Evolutionary conservation across 2,797 vertebrate species (phyloP).

Genomic region (Fringilla coelebs): DNA sequence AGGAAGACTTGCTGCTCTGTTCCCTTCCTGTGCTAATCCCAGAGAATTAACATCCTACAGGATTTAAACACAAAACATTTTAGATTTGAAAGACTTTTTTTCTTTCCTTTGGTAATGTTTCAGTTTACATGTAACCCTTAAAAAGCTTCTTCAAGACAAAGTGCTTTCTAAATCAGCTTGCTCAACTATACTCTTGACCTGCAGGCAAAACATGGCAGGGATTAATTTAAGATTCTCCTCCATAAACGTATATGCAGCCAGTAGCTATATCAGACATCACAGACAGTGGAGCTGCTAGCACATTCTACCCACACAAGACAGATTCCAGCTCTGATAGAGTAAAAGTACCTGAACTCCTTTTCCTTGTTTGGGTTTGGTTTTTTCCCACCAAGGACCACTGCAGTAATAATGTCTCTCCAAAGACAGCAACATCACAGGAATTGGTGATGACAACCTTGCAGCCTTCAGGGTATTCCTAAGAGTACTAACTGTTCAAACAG

Average conservation of each 20-base stretch:
- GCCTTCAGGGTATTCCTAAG: neutral
- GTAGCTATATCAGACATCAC: neutral
- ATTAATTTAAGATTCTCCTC: neutral
- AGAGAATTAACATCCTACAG: neutral
- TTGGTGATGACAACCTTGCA: neutral
- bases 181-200: neutral
- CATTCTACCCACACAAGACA: neutral
- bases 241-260: neutral
- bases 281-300: neutral
- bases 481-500: neutral
- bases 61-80: neutral
- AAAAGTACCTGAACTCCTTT: neutral
- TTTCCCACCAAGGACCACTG: neutral
- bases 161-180: neutral
- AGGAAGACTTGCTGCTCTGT: neutral
- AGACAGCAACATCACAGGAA: neutral
- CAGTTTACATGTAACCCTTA: neutral
- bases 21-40: neutral
- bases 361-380: neutral
- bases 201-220: neutral
- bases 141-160: neutral
- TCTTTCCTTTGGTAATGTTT: neutral
- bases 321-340: neutral
- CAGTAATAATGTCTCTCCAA: neutral
- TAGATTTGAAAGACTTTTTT: neutral